Percentiles rank a stretch among this genome's conserved stretches.
These are phyloP conservation scores for Maniola jurtina DNA, from an alignment of 1,140 invertebrate genomes.

Conservation along the genomic window DNA sequence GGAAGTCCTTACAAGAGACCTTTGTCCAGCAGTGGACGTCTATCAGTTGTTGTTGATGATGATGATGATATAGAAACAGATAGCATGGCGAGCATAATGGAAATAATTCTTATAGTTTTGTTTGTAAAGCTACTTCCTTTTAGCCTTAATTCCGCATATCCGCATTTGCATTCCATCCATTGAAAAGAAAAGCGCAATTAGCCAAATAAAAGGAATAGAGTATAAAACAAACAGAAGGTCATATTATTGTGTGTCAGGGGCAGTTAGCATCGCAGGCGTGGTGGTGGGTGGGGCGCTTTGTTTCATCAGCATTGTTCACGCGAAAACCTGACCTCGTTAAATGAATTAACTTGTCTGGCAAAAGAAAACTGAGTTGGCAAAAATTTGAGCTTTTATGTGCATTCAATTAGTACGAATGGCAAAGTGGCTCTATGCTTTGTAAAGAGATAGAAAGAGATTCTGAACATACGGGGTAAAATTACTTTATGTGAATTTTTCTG, in stretches of 20 bases:
- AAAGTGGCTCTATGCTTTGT: not conserved
- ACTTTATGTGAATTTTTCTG: too few species aligned
- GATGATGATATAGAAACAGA: too few species aligned
- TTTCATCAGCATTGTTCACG: slow-evolving; percentile 37
- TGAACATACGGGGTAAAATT: too few species aligned
- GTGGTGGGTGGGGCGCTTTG: slow-evolving; percentile 39
- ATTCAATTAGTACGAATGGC: not conserved
- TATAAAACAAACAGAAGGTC: slow-evolving; percentile 17
- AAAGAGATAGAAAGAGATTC: too few species aligned
- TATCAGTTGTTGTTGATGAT: too few species aligned
- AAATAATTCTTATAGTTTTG: too few species aligned
- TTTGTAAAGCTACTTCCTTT: too few species aligned
- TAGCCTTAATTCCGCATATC: too few species aligned
- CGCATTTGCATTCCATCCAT: not conserved
- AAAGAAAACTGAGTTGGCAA: slow-evolving; percentile 2
- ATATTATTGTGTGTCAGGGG: slow-evolving; percentile 34
- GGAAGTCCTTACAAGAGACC: too few species aligned
- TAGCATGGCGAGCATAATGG: too few species aligned
- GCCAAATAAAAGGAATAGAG: slow-evolving; percentile 9
- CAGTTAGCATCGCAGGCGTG: slow-evolving; percentile 29
- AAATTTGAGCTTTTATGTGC: not conserved
- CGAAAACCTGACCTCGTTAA: slow-evolving; percentile 30
- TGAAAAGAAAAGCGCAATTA: slow-evolving; percentile 14
- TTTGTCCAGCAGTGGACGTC: too few species aligned
- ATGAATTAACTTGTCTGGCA: slow-evolving; percentile 6